Base-by-base conservation (phyloP, 2,888 invertebrate species). In the Hedychridium roseum region DNA sequence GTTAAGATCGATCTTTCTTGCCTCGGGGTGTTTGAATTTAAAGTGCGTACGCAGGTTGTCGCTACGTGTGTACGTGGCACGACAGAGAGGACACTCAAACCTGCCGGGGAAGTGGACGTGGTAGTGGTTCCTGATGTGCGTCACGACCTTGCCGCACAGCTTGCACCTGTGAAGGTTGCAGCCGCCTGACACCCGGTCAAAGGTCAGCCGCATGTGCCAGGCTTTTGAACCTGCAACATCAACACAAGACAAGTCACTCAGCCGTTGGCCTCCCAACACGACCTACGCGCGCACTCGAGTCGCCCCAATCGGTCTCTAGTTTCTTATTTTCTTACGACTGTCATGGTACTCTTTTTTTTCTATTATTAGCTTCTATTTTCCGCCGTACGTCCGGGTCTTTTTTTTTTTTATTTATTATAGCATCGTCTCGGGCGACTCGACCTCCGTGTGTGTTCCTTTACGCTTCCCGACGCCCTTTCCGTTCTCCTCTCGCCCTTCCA, bases 171-270 rank as follows among this genome's bases (percentile, higher is more conserved):
- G 92, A 85, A 91, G 89, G 86, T 92, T 92, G 82, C 91, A 90
- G 84, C 91, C 90, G 83, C 92, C 92, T 83, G 91, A 91, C 85
- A 92, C 88, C 80, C 92, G 91, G 87, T 92, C 92, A 86, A 92
- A 92, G 83, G 92, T 92, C 84, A 92, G 89, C 86, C 92, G 90
- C 92, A 92, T 92, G 86, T 92, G 92, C 91, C 92, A 92, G 87
- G 91, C 91, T 88, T 91, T 91, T 82, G 92, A 91, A 88, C 92
- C 92, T 92, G 89, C 86, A 89, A 89, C 83, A 84, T 84, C 82
- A 83, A 81, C 81, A 80, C 82, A 80, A 80, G 78, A 78, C 78
- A 78, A 78, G 78, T 78, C 78, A 78, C 78, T 78, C 74, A 77
- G 72, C 75, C 76, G 73, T 70, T 74, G 69, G 52, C 68, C 71